Evolutionary conservation across 1,140 invertebrate genomes (phyloP).

Genomic region (Ceratitis capitata): DNA sequence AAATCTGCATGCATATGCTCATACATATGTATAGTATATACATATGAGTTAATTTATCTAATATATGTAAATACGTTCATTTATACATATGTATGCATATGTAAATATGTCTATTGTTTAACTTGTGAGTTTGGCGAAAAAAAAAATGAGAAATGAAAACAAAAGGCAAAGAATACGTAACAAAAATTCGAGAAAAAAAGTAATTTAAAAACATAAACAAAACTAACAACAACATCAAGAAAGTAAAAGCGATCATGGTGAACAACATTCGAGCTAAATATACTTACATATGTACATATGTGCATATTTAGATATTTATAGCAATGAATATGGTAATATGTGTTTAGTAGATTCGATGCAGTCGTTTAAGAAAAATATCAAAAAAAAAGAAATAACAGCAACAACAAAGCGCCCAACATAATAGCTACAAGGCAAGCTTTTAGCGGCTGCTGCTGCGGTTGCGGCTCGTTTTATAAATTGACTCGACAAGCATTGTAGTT

Average conservation of each 20-base stretch:
- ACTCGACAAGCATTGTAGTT: no score
- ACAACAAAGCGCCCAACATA: neutral
- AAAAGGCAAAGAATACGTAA: neutral
- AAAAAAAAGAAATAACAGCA: neutral
- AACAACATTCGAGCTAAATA: neutral
- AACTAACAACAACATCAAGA: neutral
- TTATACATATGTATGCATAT: neutral
- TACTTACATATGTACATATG: neutral
- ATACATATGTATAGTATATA: neutral
- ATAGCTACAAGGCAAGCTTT: neutral
- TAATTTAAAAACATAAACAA: neutral
- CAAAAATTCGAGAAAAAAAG: neutral
- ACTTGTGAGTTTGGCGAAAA: neutral
- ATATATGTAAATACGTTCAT: neutral
- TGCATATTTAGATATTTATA: neutral
- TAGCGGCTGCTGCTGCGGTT: neutral
- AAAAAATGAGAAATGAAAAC: neutral
- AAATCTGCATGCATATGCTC: neutral
- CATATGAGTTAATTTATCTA: neutral
- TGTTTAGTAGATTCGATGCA: neutral
- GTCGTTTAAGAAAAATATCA: neutral
- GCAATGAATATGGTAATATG: neutral
- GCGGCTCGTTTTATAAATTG: neutral
- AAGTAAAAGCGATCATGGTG: slow-evolving; percentile 25
- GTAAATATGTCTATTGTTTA: neutral